Conservation (phyloP, 2,888 invertebrate species). For the Brachylomia viminalis region DNA sequence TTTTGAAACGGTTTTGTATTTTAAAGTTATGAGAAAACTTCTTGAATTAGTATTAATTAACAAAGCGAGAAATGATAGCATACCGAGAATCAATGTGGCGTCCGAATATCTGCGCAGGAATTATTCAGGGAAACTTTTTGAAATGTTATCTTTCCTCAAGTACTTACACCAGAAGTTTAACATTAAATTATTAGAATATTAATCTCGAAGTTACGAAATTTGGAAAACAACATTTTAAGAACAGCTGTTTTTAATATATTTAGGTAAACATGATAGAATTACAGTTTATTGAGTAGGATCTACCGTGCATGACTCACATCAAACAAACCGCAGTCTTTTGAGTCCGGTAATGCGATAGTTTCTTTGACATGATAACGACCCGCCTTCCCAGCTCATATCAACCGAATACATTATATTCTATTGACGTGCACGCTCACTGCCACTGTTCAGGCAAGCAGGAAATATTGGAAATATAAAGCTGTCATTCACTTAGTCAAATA, state of each 20-base stretch:
- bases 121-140: constrained; percentile 47
- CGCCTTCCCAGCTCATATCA: constrained; percentile 80
- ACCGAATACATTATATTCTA: constrained; percentile 86
- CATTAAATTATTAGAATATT: constrained; percentile 45
- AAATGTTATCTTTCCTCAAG: constrained; percentile 51
- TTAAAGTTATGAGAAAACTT: constrained; percentile 27
- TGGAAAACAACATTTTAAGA: constrained; percentile 8
- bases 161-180: constrained; percentile 49
- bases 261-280: constrained; percentile 67
- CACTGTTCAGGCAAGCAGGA: constrained; percentile 69
- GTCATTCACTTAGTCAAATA: constrained; percentile 21
- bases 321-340: constrained; percentile 87
- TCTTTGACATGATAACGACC: constrained; percentile 90
- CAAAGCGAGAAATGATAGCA: constrained; percentile 45
- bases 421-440: constrained; percentile 72
- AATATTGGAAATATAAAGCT: constrained; percentile 78
- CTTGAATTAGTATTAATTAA: constrained; percentile 39
- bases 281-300: constrained; percentile 74
- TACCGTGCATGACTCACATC: constrained; percentile 80
- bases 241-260: constrained; percentile 27
- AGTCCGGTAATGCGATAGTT: constrained; percentile 88
- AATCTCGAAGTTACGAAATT: constrained; percentile 38
- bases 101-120: constrained; percentile 41
- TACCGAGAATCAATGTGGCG: constrained; percentile 47
- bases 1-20: constrained; percentile 14